Evolutionary conservation across 2,888 invertebrate genomes (phyloP).

Genomic region (Calliphora vomitoria): DNA sequence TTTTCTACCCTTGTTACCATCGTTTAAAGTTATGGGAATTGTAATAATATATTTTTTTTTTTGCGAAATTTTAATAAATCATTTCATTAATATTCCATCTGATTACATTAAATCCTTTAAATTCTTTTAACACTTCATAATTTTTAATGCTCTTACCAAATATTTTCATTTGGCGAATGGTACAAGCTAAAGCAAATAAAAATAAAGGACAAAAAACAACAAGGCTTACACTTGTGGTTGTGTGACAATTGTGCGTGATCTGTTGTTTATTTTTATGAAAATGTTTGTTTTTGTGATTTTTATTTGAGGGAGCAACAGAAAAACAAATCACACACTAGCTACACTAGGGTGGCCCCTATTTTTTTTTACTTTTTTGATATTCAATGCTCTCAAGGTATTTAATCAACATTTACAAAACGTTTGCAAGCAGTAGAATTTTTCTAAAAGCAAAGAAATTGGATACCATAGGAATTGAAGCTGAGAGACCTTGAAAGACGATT

Average conservation of each 20-base stretch:
- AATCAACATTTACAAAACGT: too few species aligned
- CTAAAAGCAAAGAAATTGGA: too few species aligned
- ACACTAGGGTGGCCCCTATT: too few species aligned
- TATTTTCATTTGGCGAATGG: slow-evolving; percentile 21
- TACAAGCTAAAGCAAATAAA: slow-evolving; percentile 15
- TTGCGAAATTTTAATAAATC: slow-evolving; percentile 12
- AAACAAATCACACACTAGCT: neutral
- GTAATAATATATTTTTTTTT: neutral
- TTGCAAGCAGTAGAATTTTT: too few species aligned
- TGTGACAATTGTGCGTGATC: slow-evolving; percentile 51
- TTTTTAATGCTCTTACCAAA: slow-evolving; percentile 55
- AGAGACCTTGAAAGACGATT: too few species aligned
- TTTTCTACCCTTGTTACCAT: too few species aligned
- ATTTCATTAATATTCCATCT: slow-evolving; percentile 19
- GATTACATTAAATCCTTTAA: slow-evolving; percentile 58
- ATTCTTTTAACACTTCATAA: slow-evolving; percentile 64
- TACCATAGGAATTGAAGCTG: too few species aligned
- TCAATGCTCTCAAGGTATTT: too few species aligned
- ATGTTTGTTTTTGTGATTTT: slow-evolving; percentile 32
- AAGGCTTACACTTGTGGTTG: slow-evolving; percentile 33
- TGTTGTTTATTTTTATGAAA: slow-evolving; percentile 58
- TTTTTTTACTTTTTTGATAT: too few species aligned
- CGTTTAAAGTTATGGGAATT: too few species aligned
- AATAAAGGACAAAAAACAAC: slow-evolving; percentile 8
- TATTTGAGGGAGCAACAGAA: slow-evolving; percentile 3